Base-by-base conservation (phyloP, 2,888 invertebrate species). In the Ommatoiulus sabulosus region DNA sequence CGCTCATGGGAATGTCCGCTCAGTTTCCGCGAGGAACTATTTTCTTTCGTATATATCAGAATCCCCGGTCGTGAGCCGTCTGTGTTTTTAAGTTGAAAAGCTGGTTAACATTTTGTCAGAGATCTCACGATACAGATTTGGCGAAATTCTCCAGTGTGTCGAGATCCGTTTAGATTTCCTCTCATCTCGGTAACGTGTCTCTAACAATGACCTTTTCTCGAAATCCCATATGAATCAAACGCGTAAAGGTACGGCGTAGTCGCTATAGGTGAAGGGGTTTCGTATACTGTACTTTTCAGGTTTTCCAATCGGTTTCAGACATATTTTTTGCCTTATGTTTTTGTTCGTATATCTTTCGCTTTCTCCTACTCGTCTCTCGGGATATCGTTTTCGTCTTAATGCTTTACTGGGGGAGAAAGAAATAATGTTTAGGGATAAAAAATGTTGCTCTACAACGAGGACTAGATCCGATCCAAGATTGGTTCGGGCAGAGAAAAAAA, bases 321-420 rank as follows among this genome's bases (percentile, higher is more conserved):
- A 44, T 86, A 20, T 86, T 86, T 86, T 86, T 86, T 44, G n/a
- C 46, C 17, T 24, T 44, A 85, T 85, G 35, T 86, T 86, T 44
- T 86, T 44, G 15, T n/a, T 48, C 44, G 84, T 84, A 84, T n/a
- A n/a, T 84, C 44, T 44, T n/a, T 84, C 10, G 15, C 46, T 44
- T 44, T 86, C 80, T 80, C 24, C 44, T 86, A 44, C 20, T 44
- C 12, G 86, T 86, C 86, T 86, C 86, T 46, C 1, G 86, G 86
- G 86, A 44, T 46, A 44, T 48, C 86, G 44, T 86, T 86, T 86
- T 86, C 86, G 44, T 86, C 86, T 46, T 86, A 86, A 46, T 44
- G 86, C 46, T 48, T 35, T 80, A 80, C 80, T 35, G 35, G 35
- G 24, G 80, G 24, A 12, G 80, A 80, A 15, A 80, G 35, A 80